Evolutionary conservation across 2,113 vertebrate genomes (phyloP).

Genomic region (Tupaia tana): DNA sequence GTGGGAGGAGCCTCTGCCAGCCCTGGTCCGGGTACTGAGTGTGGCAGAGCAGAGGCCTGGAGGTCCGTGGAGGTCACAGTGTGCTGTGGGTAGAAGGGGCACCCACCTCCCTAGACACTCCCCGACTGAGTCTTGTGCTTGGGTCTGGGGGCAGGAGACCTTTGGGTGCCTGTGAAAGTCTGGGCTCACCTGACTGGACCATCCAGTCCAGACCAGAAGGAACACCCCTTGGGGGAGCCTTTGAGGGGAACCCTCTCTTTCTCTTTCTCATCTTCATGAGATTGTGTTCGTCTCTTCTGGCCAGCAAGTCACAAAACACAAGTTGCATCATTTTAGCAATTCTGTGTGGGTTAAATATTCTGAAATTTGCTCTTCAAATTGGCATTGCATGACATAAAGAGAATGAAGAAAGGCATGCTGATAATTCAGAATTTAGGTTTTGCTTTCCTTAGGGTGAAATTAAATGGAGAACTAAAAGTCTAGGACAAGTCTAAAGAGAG

Average conservation of each 20-base stretch:
- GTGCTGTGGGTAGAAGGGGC: background rate
- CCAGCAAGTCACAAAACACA: background rate
- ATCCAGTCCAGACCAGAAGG: background rate
- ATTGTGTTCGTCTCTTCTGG: background rate
- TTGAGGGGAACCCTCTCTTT: background rate
- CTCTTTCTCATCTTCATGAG: background rate
- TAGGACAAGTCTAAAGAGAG: background rate
- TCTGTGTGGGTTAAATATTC: background rate
- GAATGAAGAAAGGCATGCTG: background rate
- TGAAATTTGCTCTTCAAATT: background rate
- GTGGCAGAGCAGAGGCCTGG: background rate
- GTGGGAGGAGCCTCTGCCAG: too few species aligned
- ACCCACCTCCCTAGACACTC: background rate
- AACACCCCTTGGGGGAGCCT: too few species aligned
- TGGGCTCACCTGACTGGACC: background rate
- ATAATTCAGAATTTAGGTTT: background rate
- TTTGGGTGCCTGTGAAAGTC: background rate
- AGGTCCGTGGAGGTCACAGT: background rate
- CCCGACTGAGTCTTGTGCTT: fast-evolving
- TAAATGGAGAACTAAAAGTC: background rate
- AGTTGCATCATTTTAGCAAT: background rate
- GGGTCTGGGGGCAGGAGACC: background rate
- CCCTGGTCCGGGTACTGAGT: background rate
- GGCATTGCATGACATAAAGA: background rate
- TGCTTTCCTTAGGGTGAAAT: background rate